Base-by-base conservation (phyloP, 2,797 vertebrate genomes). In the Macrochelys suwanniensis region DNA sequence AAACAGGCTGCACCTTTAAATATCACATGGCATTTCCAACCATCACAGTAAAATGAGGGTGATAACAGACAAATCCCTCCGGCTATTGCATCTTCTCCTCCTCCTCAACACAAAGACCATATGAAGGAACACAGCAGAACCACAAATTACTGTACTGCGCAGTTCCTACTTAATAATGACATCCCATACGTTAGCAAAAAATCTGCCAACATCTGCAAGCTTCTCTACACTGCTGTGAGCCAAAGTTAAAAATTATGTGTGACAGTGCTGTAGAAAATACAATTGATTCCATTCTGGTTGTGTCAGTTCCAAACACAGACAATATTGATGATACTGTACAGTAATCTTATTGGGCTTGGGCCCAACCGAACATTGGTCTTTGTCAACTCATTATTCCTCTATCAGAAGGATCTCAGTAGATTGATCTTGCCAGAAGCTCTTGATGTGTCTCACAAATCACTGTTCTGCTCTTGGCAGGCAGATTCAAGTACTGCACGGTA, bases 371-470 rank as follows among this genome's bases (percentile, higher is more conserved):
- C 97, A 97, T 96, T 98, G 98, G 97, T 98, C 98, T 98, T 98
- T 98, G 98, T 98, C 98, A 98, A 98, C 98, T 98, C 98, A 98
- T 98, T 98, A 98, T 98, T 98, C 97, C 97, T 97, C 98, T 98
- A 98, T 98, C 98, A 97, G 97, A 98, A 97, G 97, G 97, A 98
- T 98, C 98, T 97, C 90, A 84, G 89, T 97, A 98, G 98, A 98
- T 98, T 98, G 98, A 98, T 98, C 98, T 97, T 98, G 98, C 98
- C 97, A 97, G 97, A 98, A 98, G 96, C 97, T 97, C 97, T 97
- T 98, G 98, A 98, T 97, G 97, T 97, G 96, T 98, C 97, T 98
- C 98, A 98, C 98, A 98, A 99, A 99, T 98, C 98, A 98, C 97
- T 97, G 94, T 94, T 97, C 97, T 97, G 89, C 97, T 98, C 97